These are phyloP conservation scores for Gymnopithys bicolor DNA, from an alignment of 2,797 vertebrate species.

Conservation along the genomic window DNA sequence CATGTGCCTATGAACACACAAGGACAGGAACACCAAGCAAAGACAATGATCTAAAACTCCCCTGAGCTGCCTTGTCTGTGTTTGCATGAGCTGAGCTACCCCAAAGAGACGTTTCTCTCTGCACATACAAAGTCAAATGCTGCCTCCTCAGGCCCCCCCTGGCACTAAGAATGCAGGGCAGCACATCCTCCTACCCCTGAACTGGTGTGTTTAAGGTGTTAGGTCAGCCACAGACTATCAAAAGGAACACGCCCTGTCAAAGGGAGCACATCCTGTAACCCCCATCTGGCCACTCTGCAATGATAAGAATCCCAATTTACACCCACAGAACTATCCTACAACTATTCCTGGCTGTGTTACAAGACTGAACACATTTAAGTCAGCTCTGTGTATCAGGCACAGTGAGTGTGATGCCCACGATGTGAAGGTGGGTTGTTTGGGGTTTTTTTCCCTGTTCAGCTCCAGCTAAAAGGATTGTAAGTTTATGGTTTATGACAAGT, in stretches of 20 bases:
- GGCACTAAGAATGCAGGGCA: not conserved
- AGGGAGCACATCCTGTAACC: too few species aligned
- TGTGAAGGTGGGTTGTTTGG: not conserved
- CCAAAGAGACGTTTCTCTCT: not conserved
- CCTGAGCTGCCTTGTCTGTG: not conserved
- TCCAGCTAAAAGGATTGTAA: not conserved
- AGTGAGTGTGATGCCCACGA: not conserved
- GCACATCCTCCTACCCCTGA: not conserved
- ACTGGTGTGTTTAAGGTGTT: not conserved
- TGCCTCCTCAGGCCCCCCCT: not conserved
- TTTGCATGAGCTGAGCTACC: not conserved
- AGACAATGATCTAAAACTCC: not conserved
- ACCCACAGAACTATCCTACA: not conserved
- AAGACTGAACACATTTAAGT: not conserved
- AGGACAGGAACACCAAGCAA: not conserved
- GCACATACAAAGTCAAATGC: not conserved
- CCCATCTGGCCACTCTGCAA: not conserved
- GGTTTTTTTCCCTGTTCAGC: not conserved
- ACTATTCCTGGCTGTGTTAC: not conserved
- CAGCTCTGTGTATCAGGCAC: not conserved
- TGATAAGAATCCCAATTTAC: not conserved
- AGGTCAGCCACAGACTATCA: not conserved
- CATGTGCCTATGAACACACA: not conserved
- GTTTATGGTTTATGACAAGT: not conserved
- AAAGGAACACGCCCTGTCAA: not conserved